Percentiles rank a stretch among this genome's conserved stretches.
These are phyloP conservation scores for Apis cerana DNA, from an alignment of 1,140 invertebrate species.

Conservation along the genomic window DNA sequence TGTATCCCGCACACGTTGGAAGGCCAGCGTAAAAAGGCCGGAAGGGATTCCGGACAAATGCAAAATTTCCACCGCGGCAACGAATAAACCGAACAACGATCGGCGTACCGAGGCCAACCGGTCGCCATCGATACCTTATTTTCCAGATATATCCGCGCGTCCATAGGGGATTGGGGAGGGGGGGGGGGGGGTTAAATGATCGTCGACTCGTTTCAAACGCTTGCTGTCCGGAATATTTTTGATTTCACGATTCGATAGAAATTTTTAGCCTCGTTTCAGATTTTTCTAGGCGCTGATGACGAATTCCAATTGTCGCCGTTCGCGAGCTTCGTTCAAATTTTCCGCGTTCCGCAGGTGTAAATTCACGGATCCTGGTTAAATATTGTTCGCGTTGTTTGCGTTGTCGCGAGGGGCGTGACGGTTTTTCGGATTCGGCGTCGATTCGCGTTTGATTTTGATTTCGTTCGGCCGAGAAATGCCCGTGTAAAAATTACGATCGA, in stretches of 20 bases:
- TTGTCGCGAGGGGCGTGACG: too few species aligned
- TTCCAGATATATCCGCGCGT: slow-evolving; percentile 42
- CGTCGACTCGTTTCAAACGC: slow-evolving; percentile 31
- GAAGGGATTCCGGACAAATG: slow-evolving; percentile 62
- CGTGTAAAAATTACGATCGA: too few species aligned
- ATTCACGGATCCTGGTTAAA: neutral
- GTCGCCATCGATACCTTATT: slow-evolving; percentile 62
- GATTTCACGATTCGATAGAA: slow-evolving; percentile 30
- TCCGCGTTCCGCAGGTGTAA: neutral
- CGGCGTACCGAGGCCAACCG: neutral
- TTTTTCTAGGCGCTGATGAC: neutral
- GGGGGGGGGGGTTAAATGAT: slow-evolving; percentile 51
- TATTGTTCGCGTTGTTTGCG: neutral
- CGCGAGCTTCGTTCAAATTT: slow-evolving; percentile 28
- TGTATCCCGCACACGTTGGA: slow-evolving; percentile 43
- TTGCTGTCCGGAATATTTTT: slow-evolving; percentile 20
- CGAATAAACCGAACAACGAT: neutral
- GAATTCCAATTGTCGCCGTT: slow-evolving; percentile 32
- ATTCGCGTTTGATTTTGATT: too few species aligned
- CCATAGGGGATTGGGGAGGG: neutral
- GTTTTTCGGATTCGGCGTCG: too few species aligned
- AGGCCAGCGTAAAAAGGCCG: slow-evolving; percentile 53
- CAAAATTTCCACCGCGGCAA: slow-evolving; percentile 54
- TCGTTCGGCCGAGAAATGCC: too few species aligned
- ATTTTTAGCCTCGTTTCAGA: neutral